phyloP scores from a whole-genome alignment of 2,888 invertebrate species.

The Alviniconcha strummeri region DNA sequence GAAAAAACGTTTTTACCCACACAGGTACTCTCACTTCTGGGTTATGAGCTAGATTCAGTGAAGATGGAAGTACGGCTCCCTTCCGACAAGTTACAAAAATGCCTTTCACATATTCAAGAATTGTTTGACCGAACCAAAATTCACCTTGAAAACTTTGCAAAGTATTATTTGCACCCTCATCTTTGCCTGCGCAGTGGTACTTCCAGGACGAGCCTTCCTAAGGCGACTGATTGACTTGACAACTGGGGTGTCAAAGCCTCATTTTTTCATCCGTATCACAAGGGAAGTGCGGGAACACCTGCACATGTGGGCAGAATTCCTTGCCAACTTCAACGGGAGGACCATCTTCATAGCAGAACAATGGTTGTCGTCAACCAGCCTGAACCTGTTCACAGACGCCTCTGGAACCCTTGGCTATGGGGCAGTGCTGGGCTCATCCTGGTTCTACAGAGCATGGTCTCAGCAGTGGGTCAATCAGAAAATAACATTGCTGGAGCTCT shows the following conservation, averaged over 20 bases:
- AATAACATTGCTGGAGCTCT: conserved; percentile 13
- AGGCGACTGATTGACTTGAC: no score
- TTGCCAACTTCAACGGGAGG: no score
- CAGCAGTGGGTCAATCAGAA: neutral
- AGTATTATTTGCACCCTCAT: neutral
- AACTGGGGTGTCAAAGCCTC: no score
- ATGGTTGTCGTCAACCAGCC: neutral
- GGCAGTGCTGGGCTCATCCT: conserved; percentile 15
- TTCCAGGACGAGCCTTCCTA: neutral
- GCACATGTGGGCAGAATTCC: no score
- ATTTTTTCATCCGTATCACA: neutral
- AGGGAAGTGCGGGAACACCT: neutral
- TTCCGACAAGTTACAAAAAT: neutral
- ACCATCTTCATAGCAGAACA: neutral
- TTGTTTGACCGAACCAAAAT: no score
- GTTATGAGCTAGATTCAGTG: neutral
- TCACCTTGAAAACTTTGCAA: neutral
- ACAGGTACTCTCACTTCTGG: neutral
- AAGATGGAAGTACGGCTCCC: neutral
- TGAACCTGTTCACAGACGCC: conserved; percentile 14
- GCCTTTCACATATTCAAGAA: neutral
- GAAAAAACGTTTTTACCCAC: neutral
- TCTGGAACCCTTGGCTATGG: conserved; percentile 8
- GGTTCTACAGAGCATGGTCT: conserved; percentile 21
- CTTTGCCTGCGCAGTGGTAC: neutral